phyloP scores from a whole-genome alignment of 2,888 invertebrate genomes.

The Sylvicola fuscatus region DNA sequence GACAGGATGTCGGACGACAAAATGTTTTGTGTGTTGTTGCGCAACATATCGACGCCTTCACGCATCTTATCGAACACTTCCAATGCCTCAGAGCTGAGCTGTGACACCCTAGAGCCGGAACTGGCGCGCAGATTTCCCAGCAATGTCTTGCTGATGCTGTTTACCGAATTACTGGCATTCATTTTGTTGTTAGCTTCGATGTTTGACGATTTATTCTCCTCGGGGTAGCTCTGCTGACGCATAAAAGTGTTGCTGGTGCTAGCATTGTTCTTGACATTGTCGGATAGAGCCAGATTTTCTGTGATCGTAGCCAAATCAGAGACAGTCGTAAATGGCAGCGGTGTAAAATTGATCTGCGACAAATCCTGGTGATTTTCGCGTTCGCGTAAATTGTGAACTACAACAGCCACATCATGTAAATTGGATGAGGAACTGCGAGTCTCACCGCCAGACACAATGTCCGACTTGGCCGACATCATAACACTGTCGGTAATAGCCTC shows the following conservation, averaged over 20 bases:
- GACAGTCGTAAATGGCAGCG: slow-evolving; percentile 32
- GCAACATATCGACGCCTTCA: slow-evolving; percentile 47
- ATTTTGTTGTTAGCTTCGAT: slow-evolving; percentile 26
- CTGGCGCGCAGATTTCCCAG: slow-evolving; percentile 17
- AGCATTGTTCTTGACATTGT: slow-evolving; percentile 37
- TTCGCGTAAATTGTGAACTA: slow-evolving; percentile 31
- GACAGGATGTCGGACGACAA: slow-evolving; percentile 47
- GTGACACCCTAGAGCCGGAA: slow-evolving; percentile 10
- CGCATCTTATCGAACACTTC: slow-evolving; percentile 45
- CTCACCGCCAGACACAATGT: slow-evolving; percentile 31
- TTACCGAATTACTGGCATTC: slow-evolving; percentile 22
- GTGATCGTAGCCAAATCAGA: slow-evolving; percentile 70
- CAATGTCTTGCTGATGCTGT: slow-evolving; percentile 20
- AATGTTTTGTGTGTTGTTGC: slow-evolving; percentile 62
- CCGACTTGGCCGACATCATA: slow-evolving; percentile 47
- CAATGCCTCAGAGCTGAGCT: slow-evolving; percentile 31
- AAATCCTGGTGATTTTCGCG: slow-evolving; percentile 42
- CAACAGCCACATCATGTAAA: slow-evolving; percentile 30
- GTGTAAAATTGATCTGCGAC: slow-evolving; percentile 48
- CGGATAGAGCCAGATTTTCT: slow-evolving; percentile 53
- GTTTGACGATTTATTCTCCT: slow-evolving; percentile 30
- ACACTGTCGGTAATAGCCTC: slow-evolving; percentile 78
- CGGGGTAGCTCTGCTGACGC: slow-evolving; percentile 23
- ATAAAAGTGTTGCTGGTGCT: slow-evolving; percentile 17
- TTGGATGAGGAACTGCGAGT: slow-evolving; percentile 15